A percentile compares a stretch with the other conserved stretches of the same genome.
These are phyloP conservation scores for Ladona fulva DNA, from an alignment of 1,140 invertebrate species.

Conservation along the genomic window DNA sequence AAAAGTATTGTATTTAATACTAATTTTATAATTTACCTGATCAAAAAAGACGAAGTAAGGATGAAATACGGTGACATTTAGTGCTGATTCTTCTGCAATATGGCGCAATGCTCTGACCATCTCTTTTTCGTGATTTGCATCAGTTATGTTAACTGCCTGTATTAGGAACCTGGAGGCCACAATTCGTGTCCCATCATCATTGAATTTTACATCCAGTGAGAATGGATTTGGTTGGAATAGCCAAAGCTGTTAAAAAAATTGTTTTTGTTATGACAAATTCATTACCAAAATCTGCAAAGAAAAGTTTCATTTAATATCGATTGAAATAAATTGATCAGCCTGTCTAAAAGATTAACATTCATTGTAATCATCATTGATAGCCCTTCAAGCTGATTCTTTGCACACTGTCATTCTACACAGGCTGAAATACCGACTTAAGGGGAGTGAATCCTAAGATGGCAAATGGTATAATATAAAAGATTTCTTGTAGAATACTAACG, in stretches of 20 bases:
- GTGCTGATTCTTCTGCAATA: constrained; percentile 64
- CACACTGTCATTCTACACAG: no score
- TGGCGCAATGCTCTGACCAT: constrained; percentile 73
- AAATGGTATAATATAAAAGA: no score
- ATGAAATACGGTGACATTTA: constrained; percentile 87
- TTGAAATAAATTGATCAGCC: no score
- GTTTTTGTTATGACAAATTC: no score
- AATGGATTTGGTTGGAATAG: constrained; percentile 61
- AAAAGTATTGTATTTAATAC: not conserved
- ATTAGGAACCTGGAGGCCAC: constrained; percentile 77
- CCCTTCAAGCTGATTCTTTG: no score
- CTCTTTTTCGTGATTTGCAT: constrained; percentile 83
- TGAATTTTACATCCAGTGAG: constrained; percentile 76
- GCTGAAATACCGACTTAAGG: no score
- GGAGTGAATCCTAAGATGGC: no score
- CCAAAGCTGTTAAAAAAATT: constrained; percentile 49
- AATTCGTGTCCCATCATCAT: constrained; percentile 61
- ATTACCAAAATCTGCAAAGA: no score
- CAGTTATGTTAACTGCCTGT: constrained; percentile 79
- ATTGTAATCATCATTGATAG: no score
- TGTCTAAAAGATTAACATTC: no score
- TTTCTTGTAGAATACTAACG: no score
- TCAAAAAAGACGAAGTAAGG: constrained; percentile 94
- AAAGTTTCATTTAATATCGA: no score
- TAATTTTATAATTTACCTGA: constrained; percentile 44